These are phyloP conservation scores for Rhea americana DNA, from an alignment of 2,113 vertebrate species.

Conservation along the genomic window DNA sequence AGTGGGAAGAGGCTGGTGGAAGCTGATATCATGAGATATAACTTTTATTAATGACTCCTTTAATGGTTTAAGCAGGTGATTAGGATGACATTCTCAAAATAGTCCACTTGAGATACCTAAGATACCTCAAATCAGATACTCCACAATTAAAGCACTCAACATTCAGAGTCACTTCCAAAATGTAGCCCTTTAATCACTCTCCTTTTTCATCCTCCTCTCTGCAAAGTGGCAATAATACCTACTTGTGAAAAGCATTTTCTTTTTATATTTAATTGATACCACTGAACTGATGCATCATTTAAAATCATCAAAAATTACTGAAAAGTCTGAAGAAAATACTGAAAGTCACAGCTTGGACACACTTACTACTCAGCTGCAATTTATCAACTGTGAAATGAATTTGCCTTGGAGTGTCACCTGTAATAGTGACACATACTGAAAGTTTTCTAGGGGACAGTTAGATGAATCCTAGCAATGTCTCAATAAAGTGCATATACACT, in stretches of 20 bases:
- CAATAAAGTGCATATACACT: neutral
- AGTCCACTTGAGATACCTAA: neutral
- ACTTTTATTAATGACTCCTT: neutral
- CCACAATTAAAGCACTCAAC: conserved; percentile 11
- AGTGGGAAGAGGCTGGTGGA: neutral
- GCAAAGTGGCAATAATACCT: neutral
- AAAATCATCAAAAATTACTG: neutral
- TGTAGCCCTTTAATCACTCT: neutral
- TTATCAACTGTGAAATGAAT: neutral
- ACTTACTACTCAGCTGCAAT: neutral
- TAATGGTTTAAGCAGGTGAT: conserved; percentile 15
- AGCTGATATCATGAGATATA: neutral
- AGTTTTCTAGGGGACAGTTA: neutral
- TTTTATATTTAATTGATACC: neutral
- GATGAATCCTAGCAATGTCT: neutral
- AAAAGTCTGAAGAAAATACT: neutral
- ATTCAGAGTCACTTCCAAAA: neutral
- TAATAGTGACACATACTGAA: neutral
- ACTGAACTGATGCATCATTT: neutral
- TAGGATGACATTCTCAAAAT: neutral
- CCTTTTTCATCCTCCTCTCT: neutral
- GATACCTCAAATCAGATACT: neutral
- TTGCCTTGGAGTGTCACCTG: neutral
- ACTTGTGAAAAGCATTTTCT: neutral
- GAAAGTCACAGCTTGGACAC: neutral